Evolutionary conservation across 2,113 vertebrate species (phyloP), one percentile per base, ranked within the genome.

Genomic region (Cynocephalus volans): DNA sequence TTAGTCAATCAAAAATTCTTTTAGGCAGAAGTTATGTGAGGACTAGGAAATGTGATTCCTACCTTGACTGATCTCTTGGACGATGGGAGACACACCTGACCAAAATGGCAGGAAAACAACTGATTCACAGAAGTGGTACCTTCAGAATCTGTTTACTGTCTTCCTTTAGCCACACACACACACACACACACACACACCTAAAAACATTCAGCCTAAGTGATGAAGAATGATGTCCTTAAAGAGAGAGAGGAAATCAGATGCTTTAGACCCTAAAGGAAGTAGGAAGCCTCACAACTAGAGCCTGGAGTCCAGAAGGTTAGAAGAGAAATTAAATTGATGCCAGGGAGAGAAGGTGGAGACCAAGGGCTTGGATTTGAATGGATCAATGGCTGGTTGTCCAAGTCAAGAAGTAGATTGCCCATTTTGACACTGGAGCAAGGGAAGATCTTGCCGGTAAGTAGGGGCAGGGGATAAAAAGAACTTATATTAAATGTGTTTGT

Each of bases 1-100:
- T 96, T 89, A 96, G 92, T 97, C 93, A 95, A 97, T 97, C 91
- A 98, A 97, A 98, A 97, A 94, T 97, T 95, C 84, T 95, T 89
- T 93, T 75, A 93, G 65, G 83, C 33, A 94, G 33, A 82, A 95
- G 93, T 97, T 96, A 97, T 96, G 83, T 96, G 52, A 95, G 88
- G 96, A 93, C 76, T 96, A 79, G 58, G 86, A 94, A 95, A 76
- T 48, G 26, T 95, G 21, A n/a, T 85, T 75, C 24, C 89, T 93
- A 72, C 67, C 65, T 50, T 93, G 56, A 87, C 56, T 91, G 69
- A 85, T 64, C n/a, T 88, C 58, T 85, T 86, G 41, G 87, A 89
- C 41, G 45, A 33, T 7, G 15, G 69, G 67, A 91, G 76, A n/a
- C 45, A 73, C 2, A 82, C 26, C 70, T 95, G 60, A 96, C n/a